A percentile compares a stretch with the other conserved stretches of the same genome.
phyloP scores from a whole-genome alignment of 2,113 vertebrate genomes.

The Melanerpes aurifrons region DNA sequence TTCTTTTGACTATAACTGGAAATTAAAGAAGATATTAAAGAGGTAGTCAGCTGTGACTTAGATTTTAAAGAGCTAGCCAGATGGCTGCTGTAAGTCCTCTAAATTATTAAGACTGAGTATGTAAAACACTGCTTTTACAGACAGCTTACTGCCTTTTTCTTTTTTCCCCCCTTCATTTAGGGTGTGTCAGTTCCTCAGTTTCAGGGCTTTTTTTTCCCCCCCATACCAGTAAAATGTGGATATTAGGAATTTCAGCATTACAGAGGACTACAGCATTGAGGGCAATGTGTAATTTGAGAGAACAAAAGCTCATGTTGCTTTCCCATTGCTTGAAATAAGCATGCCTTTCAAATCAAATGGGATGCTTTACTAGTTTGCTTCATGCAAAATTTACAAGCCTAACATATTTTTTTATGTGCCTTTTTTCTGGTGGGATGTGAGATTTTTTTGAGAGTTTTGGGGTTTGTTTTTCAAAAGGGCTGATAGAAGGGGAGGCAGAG shows the following conservation, averaged over 20 bases:
- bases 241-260: background rate
- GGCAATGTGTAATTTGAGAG: background rate
- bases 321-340: background rate
- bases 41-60: background rate
- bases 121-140: conserved; percentile 20
- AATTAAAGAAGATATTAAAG: background rate
- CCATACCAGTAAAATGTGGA: background rate
- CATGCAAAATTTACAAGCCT: background rate
- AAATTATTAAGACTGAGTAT: conserved; percentile 21
- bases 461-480: background rate
- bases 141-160: background rate
- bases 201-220: background rate
- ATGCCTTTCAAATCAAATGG: background rate
- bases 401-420: background rate
- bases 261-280: background rate
- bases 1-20: conserved; percentile 1
- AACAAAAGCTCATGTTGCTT: background rate
- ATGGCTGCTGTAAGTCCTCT: background rate
- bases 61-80: background rate
- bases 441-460: background rate
- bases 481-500: background rate
- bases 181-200: background rate
- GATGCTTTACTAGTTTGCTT: background rate
- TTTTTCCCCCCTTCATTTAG: background rate
- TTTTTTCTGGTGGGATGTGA: background rate